These are phyloP conservation scores for Cephus runcator DNA, from an alignment of 2,888 invertebrate species.

Conservation along the genomic window DNA sequence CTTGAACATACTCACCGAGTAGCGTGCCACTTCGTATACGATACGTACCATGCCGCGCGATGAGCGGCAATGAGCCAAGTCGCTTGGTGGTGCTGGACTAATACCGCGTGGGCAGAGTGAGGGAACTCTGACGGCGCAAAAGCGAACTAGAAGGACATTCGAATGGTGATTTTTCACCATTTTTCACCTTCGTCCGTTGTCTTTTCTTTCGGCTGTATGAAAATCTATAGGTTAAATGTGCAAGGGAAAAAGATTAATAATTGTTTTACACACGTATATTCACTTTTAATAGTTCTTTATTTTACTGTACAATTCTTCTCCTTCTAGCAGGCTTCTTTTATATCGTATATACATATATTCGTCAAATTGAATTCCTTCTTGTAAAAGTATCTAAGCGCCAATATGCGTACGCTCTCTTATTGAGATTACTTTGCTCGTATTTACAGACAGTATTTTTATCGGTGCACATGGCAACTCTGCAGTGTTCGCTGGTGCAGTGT, in stretches of 20 bases:
- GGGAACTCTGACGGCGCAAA: background rate
- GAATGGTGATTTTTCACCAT: background rate
- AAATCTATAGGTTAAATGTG: background rate
- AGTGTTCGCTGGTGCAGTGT: background rate
- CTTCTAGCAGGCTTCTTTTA: background rate
- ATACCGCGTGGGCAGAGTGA: background rate
- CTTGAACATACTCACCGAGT: background rate
- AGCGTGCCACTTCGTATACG: accelerated
- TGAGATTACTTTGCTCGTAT: background rate
- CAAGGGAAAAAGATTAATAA: too few relatives aligned
- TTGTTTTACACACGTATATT: background rate
- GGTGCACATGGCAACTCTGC: background rate
- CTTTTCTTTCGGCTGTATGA: background rate
- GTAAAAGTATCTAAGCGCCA: conserved; percentile 40
- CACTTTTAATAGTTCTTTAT: conserved; percentile 40
- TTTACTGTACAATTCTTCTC: conserved; percentile 47
- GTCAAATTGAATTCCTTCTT: conserved; percentile 30
- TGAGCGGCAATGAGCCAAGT: background rate
- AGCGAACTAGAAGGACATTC: background rate
- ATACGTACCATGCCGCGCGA: background rate
- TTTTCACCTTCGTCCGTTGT: background rate
- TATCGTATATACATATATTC: conserved; percentile 43
- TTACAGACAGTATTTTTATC: background rate
- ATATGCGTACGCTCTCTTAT: background rate
- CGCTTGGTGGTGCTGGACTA: background rate